Evolutionary conservation across 2,113 vertebrate species (phyloP).

Genomic region (Nothoprocta pentlandii): DNA sequence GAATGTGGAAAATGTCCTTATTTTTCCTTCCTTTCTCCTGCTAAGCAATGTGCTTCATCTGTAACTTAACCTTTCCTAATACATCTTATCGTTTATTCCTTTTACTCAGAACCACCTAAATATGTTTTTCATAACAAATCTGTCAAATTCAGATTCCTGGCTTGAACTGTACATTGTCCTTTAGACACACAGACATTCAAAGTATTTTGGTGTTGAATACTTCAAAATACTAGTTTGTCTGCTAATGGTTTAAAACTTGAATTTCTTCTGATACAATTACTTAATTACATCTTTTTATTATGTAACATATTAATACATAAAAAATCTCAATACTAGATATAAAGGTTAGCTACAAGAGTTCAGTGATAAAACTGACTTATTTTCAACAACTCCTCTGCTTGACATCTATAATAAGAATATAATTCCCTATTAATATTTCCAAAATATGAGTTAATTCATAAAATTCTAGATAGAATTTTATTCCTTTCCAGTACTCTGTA

Average conservation of each 20-base stretch:
- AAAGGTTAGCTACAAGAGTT: neutral
- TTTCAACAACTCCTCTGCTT: neutral
- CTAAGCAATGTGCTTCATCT: neutral
- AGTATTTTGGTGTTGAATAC: neutral
- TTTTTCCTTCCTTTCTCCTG: accelerated
- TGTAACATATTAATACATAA: neutral
- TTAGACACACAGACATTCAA: neutral
- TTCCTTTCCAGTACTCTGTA: neutral
- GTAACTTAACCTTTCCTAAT: neutral
- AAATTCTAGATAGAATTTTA: neutral
- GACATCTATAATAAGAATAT: neutral
- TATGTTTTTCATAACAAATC: neutral
- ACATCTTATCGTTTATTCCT: neutral
- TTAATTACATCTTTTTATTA: neutral
- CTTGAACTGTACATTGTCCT: neutral
- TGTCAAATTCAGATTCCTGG: neutral
- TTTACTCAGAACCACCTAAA: neutral
- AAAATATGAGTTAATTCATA: neutral
- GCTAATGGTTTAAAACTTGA: neutral
- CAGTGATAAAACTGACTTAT: neutral
- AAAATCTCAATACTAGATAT: neutral
- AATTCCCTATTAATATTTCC: accelerated
- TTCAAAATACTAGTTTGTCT: neutral
- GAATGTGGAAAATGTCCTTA: neutral
- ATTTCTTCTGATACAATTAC: neutral